Conservation (phyloP, 2,888 invertebrate species). For the Campoletis raptor region DNA sequence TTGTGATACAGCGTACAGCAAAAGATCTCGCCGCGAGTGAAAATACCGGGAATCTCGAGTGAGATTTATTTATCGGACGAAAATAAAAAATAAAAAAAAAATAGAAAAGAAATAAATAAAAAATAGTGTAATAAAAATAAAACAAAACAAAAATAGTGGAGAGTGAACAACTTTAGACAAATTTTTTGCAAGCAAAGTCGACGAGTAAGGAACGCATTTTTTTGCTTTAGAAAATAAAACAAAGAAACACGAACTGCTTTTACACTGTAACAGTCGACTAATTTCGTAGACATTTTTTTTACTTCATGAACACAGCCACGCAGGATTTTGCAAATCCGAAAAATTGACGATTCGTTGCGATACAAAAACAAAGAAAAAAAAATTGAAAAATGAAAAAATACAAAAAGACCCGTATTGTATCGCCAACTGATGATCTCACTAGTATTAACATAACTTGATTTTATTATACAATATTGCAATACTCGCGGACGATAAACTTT, state of each 20-base stretch:
- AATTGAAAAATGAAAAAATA: not conserved
- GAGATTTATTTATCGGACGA: slow-evolving; percentile 14
- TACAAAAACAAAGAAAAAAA: not conserved
- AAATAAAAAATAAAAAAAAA: not conserved
- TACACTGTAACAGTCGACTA: not conserved
- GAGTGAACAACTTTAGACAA: not conserved
- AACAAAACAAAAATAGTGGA: not conserved
- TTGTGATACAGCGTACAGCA: slow-evolving; percentile 20
- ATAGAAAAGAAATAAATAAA: not conserved
- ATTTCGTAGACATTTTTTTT: slow-evolving; percentile 2
- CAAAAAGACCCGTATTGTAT: slow-evolving; percentile 38
- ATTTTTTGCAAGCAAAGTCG: not conserved
- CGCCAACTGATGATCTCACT: slow-evolving; percentile 81
- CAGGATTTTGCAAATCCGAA: slow-evolving; percentile 36
- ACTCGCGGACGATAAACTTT: slow-evolving; percentile 5
- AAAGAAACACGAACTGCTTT: not conserved
- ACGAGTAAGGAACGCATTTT: not conserved
- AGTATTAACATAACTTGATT: slow-evolving; percentile 78
- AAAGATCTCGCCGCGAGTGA: slow-evolving; percentile 28
- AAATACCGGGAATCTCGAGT: slow-evolving; percentile 9
- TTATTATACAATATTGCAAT: slow-evolving; percentile 48
- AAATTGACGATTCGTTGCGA: slow-evolving; percentile 65
- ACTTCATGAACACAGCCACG: slow-evolving; percentile 2
- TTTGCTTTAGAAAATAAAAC: not conserved
- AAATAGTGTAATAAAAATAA: not conserved